Evolutionary conservation across 2,797 vertebrate species (phyloP).

Genomic region (Megaceryle alcyon): DNA sequence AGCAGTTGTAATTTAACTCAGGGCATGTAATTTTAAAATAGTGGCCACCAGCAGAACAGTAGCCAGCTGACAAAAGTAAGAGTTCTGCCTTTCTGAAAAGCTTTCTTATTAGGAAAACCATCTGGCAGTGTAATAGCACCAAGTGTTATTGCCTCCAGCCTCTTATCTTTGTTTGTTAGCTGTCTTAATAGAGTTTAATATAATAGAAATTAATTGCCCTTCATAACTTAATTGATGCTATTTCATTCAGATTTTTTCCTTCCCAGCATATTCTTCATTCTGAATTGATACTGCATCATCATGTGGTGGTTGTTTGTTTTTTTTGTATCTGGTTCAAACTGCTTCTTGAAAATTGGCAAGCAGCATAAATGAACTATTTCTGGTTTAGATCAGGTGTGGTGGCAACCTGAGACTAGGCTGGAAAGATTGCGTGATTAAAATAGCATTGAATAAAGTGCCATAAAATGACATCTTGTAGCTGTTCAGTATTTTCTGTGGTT

Average conservation of each 20-base stretch:
- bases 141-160: constrained; percentile 31
- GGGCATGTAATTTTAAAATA: constrained; percentile 17
- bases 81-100: constrained; percentile 23
- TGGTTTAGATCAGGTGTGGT: neutral
- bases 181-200: constrained; percentile 28
- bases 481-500: neutral
- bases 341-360: neutral
- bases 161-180: constrained; percentile 39
- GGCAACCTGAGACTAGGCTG: neutral
- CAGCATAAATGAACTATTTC: neutral
- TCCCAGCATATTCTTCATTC: neutral
- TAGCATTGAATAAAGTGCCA: neutral
- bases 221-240: constrained; percentile 25
- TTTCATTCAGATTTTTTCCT: neutral
- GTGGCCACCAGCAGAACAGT: constrained; percentile 7
- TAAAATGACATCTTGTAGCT: neutral
- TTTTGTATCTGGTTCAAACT: neutral
- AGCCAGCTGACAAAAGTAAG: constrained; percentile 40
- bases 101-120: constrained; percentile 18
- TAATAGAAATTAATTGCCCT: constrained; percentile 42
- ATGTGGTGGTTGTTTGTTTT: too few species aligned
- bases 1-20: neutral
- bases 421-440: neutral
- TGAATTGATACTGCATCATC: neutral
- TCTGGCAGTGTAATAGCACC: neutral